A percentile compares a stretch with the other conserved stretches of the same genome.
phyloP scores from a whole-genome alignment of 2,113 vertebrate genomes.

The Tupaia chinensis region DNA sequence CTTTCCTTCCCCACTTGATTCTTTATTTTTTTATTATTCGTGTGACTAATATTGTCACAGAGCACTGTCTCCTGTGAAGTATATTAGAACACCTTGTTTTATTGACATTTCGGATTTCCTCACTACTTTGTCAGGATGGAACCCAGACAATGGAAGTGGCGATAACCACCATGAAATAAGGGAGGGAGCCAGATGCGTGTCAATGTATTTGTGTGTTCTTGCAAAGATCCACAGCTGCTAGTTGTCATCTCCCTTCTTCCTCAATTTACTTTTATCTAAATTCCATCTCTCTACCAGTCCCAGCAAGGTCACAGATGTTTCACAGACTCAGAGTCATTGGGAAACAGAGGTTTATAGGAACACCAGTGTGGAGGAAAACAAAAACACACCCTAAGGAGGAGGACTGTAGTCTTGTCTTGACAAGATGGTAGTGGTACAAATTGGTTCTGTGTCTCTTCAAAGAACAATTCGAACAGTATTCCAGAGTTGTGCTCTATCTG shows the following conservation, averaged over 20 bases:
- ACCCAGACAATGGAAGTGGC: too few relatives aligned
- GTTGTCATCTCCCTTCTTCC: slow-evolving; percentile 30
- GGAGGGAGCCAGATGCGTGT: background rate
- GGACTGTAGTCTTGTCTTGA: slow-evolving; percentile 45
- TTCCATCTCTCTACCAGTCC: background rate
- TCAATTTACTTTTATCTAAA: background rate
- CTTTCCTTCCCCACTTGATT: too few relatives aligned
- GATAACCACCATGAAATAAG: background rate
- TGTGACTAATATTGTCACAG: background rate
- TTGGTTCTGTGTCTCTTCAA: background rate
- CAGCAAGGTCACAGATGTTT: slow-evolving; percentile 44
- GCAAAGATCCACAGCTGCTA: background rate
- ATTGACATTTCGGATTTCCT: background rate
- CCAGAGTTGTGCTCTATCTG: background rate
- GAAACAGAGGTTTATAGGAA: slow-evolving; percentile 47
- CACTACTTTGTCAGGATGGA: background rate
- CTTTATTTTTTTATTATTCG: background rate
- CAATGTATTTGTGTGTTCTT: background rate
- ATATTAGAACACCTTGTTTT: background rate
- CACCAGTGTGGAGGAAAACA: slow-evolving; percentile 27
- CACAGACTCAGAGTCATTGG: slow-evolving; percentile 9
- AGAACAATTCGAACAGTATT: background rate
- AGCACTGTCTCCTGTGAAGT: background rate
- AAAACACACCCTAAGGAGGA: slow-evolving; percentile 46
- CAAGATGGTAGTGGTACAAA: slow-evolving; percentile 9